Evolutionary conservation across 2,113 vertebrate genomes (phyloP), one percentile per base, ranked within the genome.

Genomic region (Pangasianodon hypophthalmus): DNA sequence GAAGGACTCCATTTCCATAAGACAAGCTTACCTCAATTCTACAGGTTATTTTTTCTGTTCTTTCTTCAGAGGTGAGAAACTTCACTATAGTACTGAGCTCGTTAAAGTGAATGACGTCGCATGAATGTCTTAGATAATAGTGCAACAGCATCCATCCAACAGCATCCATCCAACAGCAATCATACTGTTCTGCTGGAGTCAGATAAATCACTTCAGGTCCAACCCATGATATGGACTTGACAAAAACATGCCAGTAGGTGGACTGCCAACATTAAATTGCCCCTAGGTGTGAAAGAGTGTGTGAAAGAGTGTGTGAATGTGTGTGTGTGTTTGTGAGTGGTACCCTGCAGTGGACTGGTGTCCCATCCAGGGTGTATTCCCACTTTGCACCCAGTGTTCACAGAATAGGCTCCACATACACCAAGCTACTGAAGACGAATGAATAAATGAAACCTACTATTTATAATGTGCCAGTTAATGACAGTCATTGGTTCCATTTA

Each of bases 1-100:
- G 88, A 88, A 75, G 29, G 52, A 84, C 81, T 84, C 32, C 62
- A 84, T 83, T 84, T 58, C 26, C 37, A 41, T 73, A 54, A 46
- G 2, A 60, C 50, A 88, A 64, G 19, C 26, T 77, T 50, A 60
- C 24, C 83, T 89, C n/a, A 50, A 8, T 26, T 83, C 6, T 75
- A 46, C 37, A 62, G 14, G 41, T 48, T 58, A n/a, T 58, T 54
- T 71, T 29, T 54, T 67, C 19, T n/a, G 14, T 11, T 58, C 50
- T 56, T 84, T 71, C 4, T 58, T 56, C 6, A 7, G 58, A 50
- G 58, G 4, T 85, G 62, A 50, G 46, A 86, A 86, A 86, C 3
- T 50, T 52, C 46, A 67, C 37, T 48, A 8, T 48, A n/a, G 26
- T 67, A 48, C 60, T 7, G 58, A 64, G 84, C 60, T 50, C 50